phyloP scores from a whole-genome alignment of 2,113 vertebrate genomes.

The Phylloscopus trochiloides region DNA sequence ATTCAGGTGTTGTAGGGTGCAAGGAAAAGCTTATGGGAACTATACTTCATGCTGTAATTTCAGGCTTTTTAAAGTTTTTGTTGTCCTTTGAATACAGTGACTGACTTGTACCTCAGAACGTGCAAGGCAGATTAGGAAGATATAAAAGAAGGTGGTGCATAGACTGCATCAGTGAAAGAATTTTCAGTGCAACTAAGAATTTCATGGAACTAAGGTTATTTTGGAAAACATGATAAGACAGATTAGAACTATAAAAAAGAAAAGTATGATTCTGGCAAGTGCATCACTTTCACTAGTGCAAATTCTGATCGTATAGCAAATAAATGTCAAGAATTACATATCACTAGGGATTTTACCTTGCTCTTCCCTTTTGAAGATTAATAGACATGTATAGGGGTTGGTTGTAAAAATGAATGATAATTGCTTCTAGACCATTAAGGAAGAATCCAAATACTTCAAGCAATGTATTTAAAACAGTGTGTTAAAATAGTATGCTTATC shows the following conservation, averaged over 20 bases:
- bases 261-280: background rate
- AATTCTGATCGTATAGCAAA: background rate
- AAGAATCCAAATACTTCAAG: background rate
- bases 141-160: background rate
- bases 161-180: background rate
- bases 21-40: background rate
- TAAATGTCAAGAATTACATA: background rate
- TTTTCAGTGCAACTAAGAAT: background rate
- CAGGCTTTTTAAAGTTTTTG: background rate
- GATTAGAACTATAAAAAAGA: background rate
- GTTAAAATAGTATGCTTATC: background rate
- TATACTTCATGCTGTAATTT: background rate
- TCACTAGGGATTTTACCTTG: background rate
- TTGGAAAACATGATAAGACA: background rate
- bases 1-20: background rate
- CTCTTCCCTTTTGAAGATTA: background rate
- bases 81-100: background rate
- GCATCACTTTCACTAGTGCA: background rate
- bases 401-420: background rate
- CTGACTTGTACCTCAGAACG: background rate
- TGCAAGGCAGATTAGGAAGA: background rate
- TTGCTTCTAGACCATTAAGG: background rate
- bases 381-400: rapidly evolving
- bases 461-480: background rate
- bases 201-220: background rate